Evolutionary conservation across 30 jellyfish, hydroid and myxozoan species (phyloP).

Genomic region (Aurelia sp.): DNA sequence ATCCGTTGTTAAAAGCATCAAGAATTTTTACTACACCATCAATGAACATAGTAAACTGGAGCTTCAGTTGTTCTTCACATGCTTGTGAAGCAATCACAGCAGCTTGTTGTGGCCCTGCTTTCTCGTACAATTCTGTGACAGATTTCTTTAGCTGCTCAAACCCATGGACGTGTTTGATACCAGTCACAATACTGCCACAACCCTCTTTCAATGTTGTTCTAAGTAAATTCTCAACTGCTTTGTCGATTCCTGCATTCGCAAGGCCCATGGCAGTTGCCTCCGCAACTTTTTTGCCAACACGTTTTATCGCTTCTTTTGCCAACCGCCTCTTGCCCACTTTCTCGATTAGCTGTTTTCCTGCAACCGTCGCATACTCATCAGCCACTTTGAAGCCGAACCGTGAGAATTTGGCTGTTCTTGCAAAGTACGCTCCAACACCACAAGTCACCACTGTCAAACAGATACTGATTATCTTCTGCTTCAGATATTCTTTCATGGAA

Average conservation of each 20-base stretch:
- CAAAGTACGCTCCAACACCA: constrained; percentile 51
- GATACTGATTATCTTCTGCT: constrained; percentile 31
- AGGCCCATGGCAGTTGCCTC: constrained; percentile 38
- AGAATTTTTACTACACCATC: constrained; percentile 2
- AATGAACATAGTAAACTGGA: not conserved
- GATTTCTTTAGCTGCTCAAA: constrained; percentile 1
- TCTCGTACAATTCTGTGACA: constrained; percentile 14
- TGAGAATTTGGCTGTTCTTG: constrained; percentile 36
- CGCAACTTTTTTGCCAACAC: constrained; percentile 41
- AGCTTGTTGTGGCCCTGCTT: constrained; percentile 12
- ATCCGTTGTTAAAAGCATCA: constrained; percentile 3
- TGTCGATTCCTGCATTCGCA: constrained; percentile 17
- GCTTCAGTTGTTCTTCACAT: not conserved
- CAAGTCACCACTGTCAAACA: constrained; percentile 27
- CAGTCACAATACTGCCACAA: not conserved
- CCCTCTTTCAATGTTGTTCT: not conserved
- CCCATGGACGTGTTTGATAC: not conserved
- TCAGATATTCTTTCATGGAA: constrained; percentile 37
- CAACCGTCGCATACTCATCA: not conserved
- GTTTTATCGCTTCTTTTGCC: constrained; percentile 14
- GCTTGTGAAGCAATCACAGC: not conserved
- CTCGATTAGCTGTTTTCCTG: constrained; percentile 20
- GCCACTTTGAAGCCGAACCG: constrained; percentile 33
- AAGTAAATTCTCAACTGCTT: constrained; percentile 20
- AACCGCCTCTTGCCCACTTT: constrained; percentile 3